Conservation (phyloP, 2,113 vertebrate species). For the Geococcyx californianus region DNA sequence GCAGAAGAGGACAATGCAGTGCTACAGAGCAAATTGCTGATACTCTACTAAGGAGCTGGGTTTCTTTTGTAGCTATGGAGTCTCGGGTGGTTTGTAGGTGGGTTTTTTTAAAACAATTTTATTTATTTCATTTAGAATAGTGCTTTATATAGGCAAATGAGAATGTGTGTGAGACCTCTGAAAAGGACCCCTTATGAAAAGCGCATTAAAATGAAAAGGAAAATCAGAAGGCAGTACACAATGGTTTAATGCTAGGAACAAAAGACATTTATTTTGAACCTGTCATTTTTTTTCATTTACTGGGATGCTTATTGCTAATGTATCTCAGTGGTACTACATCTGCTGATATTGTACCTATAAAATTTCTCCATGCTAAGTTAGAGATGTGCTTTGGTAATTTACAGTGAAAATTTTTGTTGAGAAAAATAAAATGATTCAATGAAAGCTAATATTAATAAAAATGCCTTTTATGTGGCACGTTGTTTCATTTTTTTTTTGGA, state of each 20-base stretch:
- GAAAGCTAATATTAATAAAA: slow-evolving; percentile 28
- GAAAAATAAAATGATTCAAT: slow-evolving; percentile 6
- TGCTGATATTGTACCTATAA: slow-evolving; percentile 27
- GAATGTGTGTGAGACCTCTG: not conserved
- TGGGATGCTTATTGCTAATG: not conserved
- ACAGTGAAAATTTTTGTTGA: slow-evolving; percentile 26
- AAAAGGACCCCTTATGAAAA: not conserved
- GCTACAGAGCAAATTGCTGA: not conserved
- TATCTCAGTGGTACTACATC: slow-evolving; percentile 13
- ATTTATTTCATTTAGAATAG: not conserved
- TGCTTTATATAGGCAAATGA: not conserved
- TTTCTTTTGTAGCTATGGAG: not conserved
- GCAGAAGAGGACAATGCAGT: not conserved
- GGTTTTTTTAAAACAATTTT: not conserved
- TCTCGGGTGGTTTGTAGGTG: not conserved
- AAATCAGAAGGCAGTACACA: not conserved
- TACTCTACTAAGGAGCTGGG: not conserved
- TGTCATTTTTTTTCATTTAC: slow-evolving; percentile 38
- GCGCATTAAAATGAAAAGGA: not conserved
- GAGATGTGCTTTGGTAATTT: not conserved
- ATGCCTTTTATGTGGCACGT: not conserved
- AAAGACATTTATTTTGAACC: slow-evolving; percentile 21
- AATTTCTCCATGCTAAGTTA: not conserved
- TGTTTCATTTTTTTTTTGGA: not conserved
- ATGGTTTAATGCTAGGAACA: slow-evolving; percentile 9